phyloP scores from a whole-genome alignment of 2,888 invertebrate genomes.

The Andrena praecox region DNA sequence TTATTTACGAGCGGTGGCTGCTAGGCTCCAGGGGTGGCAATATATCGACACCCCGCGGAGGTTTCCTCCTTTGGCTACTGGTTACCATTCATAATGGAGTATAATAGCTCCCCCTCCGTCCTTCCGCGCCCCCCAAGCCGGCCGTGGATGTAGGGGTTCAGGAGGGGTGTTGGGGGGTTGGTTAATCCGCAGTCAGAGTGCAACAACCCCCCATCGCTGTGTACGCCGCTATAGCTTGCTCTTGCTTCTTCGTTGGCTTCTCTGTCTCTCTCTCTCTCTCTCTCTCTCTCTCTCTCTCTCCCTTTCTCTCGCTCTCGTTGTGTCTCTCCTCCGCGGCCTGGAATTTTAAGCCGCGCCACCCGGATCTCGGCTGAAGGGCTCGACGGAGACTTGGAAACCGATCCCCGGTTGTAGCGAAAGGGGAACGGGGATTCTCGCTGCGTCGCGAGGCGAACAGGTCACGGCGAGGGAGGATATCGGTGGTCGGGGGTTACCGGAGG shows the following conservation, averaged over 20 bases:
- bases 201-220: slow-evolving; percentile 62
- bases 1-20: slow-evolving; percentile 72
- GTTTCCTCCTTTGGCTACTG: slow-evolving; percentile 75
- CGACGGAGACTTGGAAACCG: slow-evolving; percentile 45
- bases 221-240: slow-evolving; percentile 14
- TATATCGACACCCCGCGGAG: slow-evolving; percentile 74
- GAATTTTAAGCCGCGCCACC: slow-evolving; percentile 61
- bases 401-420: slow-evolving; percentile 37
- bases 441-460: too few relatives aligned
- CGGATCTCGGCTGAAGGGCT: slow-evolving; percentile 25
- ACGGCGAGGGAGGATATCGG: too few relatives aligned
- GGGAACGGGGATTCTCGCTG: not conserved
- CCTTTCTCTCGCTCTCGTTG: not conserved
- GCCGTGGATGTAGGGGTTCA: slow-evolving; percentile 7
- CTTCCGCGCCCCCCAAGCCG: slow-evolving; percentile 26
- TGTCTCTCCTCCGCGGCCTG: slow-evolving; percentile 37
- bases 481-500: too few relatives aligned
- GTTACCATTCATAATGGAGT: slow-evolving; percentile 73
- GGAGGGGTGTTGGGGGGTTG: not conserved
- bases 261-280: not conserved
- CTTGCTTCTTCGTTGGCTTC: not conserved
- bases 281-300: slow-evolving; percentile 1
- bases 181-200: slow-evolving; percentile 70
- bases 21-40: slow-evolving; percentile 69
- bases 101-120: slow-evolving; percentile 61